These are phyloP conservation scores for Erythrolamprus reginae DNA, from an alignment of 2,113 vertebrate species.

Conservation along the genomic window DNA sequence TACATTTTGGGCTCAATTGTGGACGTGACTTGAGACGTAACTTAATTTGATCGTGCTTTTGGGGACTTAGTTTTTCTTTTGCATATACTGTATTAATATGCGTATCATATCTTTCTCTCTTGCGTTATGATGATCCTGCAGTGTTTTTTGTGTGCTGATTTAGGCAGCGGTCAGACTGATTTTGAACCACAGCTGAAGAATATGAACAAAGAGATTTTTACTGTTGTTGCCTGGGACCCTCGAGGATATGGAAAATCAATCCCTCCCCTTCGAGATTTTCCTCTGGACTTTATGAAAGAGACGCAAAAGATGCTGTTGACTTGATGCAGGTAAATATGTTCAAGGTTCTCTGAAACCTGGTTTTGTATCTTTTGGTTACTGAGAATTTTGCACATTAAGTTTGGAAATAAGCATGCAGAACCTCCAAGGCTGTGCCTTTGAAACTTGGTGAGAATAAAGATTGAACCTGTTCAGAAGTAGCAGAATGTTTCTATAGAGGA, in stretches of 20 bases:
- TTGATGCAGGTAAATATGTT: constrained; percentile 80
- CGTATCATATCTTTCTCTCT: not conserved
- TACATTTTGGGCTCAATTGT: too few species aligned
- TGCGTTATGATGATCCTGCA: not conserved
- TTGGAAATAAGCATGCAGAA: not conserved
- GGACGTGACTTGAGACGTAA: too few species aligned
- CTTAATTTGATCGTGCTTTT: not conserved
- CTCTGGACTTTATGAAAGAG: constrained; percentile 86
- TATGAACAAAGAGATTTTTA: constrained; percentile 79
- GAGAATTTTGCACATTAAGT: not conserved
- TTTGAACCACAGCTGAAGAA: constrained; percentile 83
- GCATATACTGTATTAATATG: not conserved
- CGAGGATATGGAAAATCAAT: constrained; percentile 86
- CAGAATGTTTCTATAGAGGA: not conserved
- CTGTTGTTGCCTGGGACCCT: constrained; percentile 85
- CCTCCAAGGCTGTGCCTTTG: not conserved
- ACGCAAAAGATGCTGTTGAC: constrained; percentile 86
- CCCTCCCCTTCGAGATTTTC: constrained; percentile 85
- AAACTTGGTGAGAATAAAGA: not conserved
- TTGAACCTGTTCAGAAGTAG: not conserved
- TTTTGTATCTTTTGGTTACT: not conserved
- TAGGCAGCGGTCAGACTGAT: constrained; percentile 82
- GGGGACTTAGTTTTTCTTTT: not conserved
- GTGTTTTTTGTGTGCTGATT: constrained; percentile 1
- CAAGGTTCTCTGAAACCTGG: not conserved